Base-by-base conservation (phyloP, 2,113 vertebrate species). In the Morone saxatilis region DNA sequence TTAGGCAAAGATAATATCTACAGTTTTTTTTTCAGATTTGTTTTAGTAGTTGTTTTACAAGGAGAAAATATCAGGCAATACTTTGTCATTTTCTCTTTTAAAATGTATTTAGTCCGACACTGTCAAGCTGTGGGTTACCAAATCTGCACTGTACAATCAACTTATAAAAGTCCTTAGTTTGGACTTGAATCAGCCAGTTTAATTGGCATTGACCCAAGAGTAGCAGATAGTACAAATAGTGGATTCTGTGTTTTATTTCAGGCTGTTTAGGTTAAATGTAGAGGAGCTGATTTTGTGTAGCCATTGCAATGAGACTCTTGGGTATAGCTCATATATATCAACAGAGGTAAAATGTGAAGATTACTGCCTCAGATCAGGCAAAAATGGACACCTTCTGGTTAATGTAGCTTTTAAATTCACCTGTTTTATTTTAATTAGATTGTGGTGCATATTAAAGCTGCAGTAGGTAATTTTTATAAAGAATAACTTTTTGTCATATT, bases 71-170 rank as follows among this genome's bases (percentile, higher is more conserved):
- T 59, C 73, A 25, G 71, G 22, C 31, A 68, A 36, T 56, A 61
- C 11, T 31, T 31, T 1, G 31, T 31, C 31, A 31, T 31, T 31
- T 31, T 31, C 31, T 31, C 31, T 31, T 31, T 31, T 31, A 31
- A 31, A 31, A 31, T 31, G 31, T 31, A 31, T 31, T 31, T 67
- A 87, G 82, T 81, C 56, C 25, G 41, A 84, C 83, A 63, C 83
- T 91, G 71, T 67, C 0, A 25, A 38, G 50, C 43, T 67, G 59
- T 61, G 11, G n/a, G 16, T 69, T n/a, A 60, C 40, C 50, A 78
- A 72, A 77, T 83, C 43, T 71, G 73, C 88, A 76, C 72, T 20
- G 76, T 51, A 86, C 82, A 85, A 87, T 91, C 80, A 83, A 22
- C 38, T 4, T 38, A 57, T 74, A 19, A 63, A 67, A 63, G 54